Evolutionary conservation across 2,888 invertebrate species (phyloP).

Genomic region (Eristalis intricaria): DNA sequence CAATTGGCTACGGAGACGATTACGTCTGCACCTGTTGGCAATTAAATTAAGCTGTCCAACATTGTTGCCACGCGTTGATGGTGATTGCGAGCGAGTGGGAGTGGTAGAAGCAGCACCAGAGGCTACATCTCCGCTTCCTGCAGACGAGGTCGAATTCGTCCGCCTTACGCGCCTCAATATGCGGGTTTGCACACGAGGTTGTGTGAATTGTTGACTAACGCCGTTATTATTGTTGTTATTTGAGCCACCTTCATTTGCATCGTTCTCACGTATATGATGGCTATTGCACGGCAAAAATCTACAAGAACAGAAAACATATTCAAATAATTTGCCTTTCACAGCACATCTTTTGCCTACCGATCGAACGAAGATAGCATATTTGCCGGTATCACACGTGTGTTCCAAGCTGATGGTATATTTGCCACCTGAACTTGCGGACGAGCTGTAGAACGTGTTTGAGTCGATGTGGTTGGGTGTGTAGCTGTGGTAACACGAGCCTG

Average conservation of each 20-base stretch:
- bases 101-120: slow-evolving; percentile 22
- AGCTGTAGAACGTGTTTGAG: slow-evolving; percentile 86
- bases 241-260: slow-evolving; percentile 67
- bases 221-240: slow-evolving; percentile 70
- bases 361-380: slow-evolving; percentile 80
- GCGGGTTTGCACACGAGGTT: slow-evolving; percentile 64
- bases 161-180: slow-evolving; percentile 61
- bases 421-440: slow-evolving; percentile 87
- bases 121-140: slow-evolving; percentile 29
- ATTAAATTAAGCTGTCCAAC: slow-evolving; percentile 24
- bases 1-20: slow-evolving; percentile 76
- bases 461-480: slow-evolving; percentile 87
- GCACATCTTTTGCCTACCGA: slow-evolving; percentile 62
- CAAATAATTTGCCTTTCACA: not conserved
- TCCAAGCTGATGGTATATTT: slow-evolving; percentile 82
- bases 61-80: slow-evolving; percentile 37
- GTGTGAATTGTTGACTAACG: slow-evolving; percentile 48
- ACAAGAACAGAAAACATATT: slow-evolving; percentile 18
- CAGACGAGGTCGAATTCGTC: slow-evolving; percentile 55
- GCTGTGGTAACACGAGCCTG: slow-evolving; percentile 84
- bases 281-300: slow-evolving; percentile 87
- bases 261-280: slow-evolving; percentile 84
- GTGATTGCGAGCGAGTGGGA: slow-evolving; percentile 45
- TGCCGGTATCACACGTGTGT: slow-evolving; percentile 79
- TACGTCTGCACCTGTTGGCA: slow-evolving; percentile 64